Base-by-base conservation (phyloP, 1,140 invertebrate species). In the Drosophila rufa region DNA sequence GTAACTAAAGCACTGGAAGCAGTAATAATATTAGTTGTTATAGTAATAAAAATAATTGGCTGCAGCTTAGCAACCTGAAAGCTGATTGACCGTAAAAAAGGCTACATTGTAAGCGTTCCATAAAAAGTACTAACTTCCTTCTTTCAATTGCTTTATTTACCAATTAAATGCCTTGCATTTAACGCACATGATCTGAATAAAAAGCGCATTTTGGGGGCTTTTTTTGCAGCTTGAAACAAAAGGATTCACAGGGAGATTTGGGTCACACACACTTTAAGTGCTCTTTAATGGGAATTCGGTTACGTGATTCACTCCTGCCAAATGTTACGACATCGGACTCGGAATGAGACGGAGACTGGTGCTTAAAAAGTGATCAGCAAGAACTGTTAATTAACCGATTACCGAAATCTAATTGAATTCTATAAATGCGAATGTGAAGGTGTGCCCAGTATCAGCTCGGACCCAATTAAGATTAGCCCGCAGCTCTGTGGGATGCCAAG, bases 61-160 rank as follows among this genome's bases (percentile, higher is more conserved):
- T 12, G 58, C 50, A 58, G 61, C 75, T 75, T 59, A 50, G 45
- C 61, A 50, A 55, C 43, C 65, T 64, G 17, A 69, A 43, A 56
- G 56, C 38, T 48, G 66, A 80, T 64, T 78, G 79, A 15, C 82
- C 74, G 80, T 84, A 74, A 74, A 85, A 76, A 64, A 5, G 27
- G 5, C 19, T 36, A 61, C 51, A 80, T 75, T 80, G 30, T 36
- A 46, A 67, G n/a, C 61, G 27, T n/a, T 61, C 19, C 11, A 43
- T 64, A 45, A 61, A 75, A 76, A 65, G 46, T 66, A 40, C 51
- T 50, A 11, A 60, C 61, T 76, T 76, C 73, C 75, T 71, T 71
- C 50, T 48, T 61, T 65, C 55, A 71, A 80, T 73, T 59, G 62
- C 66, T 59, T 25, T 15, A 46, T 62, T 25, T 15, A 46, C 17